These are phyloP conservation scores for Galleria mellonella DNA, from an alignment of 1,140 invertebrate genomes.

Conservation along the genomic window DNA sequence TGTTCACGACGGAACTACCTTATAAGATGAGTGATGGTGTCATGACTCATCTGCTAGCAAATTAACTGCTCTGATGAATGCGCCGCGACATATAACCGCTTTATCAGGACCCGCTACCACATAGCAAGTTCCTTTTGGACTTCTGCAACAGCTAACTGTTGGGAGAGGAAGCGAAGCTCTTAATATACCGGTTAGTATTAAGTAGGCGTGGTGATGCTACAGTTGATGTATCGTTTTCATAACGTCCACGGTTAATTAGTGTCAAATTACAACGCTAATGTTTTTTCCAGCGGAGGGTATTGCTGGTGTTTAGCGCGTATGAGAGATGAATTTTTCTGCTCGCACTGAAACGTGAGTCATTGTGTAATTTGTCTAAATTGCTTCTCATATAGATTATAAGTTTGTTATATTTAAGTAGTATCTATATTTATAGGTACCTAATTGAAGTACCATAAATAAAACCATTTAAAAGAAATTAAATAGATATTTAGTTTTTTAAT, in stretches of 20 bases:
- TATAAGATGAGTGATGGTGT: slow-evolving; percentile 57
- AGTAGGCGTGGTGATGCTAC: slow-evolving; percentile 33
- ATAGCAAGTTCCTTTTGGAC: slow-evolving; percentile 6
- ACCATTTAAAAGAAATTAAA: too few species aligned
- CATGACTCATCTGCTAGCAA: slow-evolving; percentile 57
- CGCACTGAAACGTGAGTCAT: too few species aligned
- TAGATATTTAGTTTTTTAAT: too few species aligned
- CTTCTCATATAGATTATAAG: too few species aligned
- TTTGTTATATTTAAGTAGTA: too few species aligned
- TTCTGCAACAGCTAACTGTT: slow-evolving; percentile 3
- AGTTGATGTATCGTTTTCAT: slow-evolving; percentile 52
- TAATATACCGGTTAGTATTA: slow-evolving; percentile 19
- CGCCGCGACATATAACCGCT: slow-evolving; percentile 32
- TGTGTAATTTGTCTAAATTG: too few species aligned
- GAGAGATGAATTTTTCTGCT: neutral
- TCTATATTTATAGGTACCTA: too few species aligned
- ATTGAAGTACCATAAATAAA: too few species aligned
- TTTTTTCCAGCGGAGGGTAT: slow-evolving; percentile 20
- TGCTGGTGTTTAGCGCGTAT: neutral
- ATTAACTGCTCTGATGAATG: slow-evolving; percentile 66
- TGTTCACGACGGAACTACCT: slow-evolving; percentile 37
- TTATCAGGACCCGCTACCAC: slow-evolving; percentile 15
- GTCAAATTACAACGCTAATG: slow-evolving; percentile 48
- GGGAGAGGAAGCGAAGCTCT: slow-evolving; percentile 10
- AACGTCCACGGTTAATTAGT: slow-evolving; percentile 53